These are phyloP conservation scores for Bombyx huttoni DNA, from an alignment of 2,888 invertebrate species.

Conservation along the genomic window DNA sequence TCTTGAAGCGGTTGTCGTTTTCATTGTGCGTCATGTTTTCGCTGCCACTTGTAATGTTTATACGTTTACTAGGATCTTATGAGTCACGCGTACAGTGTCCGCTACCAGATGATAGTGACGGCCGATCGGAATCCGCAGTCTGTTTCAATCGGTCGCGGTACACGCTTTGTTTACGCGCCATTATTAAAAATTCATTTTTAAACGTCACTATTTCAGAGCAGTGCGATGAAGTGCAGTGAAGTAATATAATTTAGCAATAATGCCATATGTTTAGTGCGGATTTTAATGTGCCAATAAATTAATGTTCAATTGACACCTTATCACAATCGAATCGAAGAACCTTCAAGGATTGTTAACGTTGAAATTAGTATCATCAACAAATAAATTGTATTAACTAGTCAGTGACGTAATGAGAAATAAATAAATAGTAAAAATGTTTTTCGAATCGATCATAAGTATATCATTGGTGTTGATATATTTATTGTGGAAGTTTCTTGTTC, in stretches of 20 bases:
- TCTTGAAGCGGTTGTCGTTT: constrained; percentile 41
- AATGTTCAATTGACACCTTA: constrained; percentile 25
- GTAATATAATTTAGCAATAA: background rate
- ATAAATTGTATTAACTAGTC: constrained; percentile 29
- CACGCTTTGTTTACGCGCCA: constrained; percentile 22
- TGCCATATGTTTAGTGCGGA: no score
- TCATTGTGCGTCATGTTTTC: constrained; percentile 46
- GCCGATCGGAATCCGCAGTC: constrained; percentile 36
- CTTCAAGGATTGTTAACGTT: constrained; percentile 27
- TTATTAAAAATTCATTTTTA: constrained; percentile 5
- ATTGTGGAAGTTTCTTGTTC: constrained; percentile 44
- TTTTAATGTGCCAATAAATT: constrained; percentile 19
- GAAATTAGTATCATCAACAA: constrained; percentile 15
- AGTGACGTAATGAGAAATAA: constrained; percentile 37
- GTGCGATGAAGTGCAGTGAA: constrained; percentile 12
- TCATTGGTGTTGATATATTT: constrained; percentile 41
- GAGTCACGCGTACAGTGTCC: constrained; percentile 42
- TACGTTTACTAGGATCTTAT: constrained; percentile 46
- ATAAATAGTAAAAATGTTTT: constrained; percentile 44
- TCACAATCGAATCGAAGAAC: constrained; percentile 38
- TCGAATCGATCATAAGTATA: constrained; percentile 44
- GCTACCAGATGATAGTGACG: constrained; percentile 46
- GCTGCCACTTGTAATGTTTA: constrained; percentile 46
- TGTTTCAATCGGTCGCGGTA: constrained; percentile 26
- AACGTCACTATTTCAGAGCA: constrained; percentile 8